Base-by-base conservation (phyloP, 2,113 vertebrate genomes). In the Clinocottus analis region DNA sequence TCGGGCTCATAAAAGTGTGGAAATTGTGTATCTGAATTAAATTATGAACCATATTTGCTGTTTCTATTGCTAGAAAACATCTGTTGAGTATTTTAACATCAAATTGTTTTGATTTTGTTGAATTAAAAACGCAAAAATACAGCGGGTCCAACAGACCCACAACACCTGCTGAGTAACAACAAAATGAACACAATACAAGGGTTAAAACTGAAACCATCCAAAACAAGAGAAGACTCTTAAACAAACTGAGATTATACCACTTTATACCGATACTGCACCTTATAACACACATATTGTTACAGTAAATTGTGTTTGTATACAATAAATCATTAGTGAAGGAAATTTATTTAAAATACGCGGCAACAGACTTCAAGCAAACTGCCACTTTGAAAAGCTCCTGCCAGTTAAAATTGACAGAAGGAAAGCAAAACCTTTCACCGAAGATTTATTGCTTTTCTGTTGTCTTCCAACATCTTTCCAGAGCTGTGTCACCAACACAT, bases 371-470 rank as follows among this genome's bases (percentile, higher is more conserved):
- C 64, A 81, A 23, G 77, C 55, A 67, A 58, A 68, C 16, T 12
- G 56, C 29, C 37, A 55, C 47, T 59, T 59, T 41, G 27, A 70
- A 70, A 43, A 17, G 2, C 27, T 16, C n/a, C 45, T 5, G 33
- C 12, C 35, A 35, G 31, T 67, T 58, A 27, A 23, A 58, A 16
- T 64, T 55, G 27, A 25, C 45, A 72, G 13, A 25, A 64, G 39
- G 7, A 35, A 67, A 67, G 29, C 3, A 29, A 33, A 79, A 49
- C 16, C n/a, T 58, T 69, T 73, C 25, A 7, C 64, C 0, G 2
- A 71, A 67, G 82, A 72, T 82, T 67, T 79, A 82, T 71, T 72
- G 56, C 47, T 71, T 35, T 70, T 51, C 69, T 43, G 63, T 72
- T 72, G 53, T 84, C 77, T 87, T 65, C 69, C 47, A 66, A 61